A percentile compares a stretch with the other conserved stretches of the same genome.
Evolutionary conservation across 2,797 vertebrate species (phyloP).

Genomic region (Alca torda): DNA sequence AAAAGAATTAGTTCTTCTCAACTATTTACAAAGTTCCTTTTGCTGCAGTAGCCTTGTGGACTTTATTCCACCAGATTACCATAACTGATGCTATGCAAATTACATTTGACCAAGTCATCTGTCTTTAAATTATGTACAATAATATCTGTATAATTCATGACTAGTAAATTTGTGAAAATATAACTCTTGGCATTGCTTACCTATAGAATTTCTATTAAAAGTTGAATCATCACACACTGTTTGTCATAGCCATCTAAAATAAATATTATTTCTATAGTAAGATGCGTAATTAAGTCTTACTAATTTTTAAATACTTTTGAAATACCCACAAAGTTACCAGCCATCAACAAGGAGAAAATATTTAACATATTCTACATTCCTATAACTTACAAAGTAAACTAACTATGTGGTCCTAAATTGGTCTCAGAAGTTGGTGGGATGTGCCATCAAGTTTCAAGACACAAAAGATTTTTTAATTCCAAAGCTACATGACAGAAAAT

Average conservation of each 20-base stretch:
- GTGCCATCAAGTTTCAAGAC: background rate
- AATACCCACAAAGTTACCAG: background rate
- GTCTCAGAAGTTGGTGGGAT: background rate
- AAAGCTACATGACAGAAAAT: constrained; percentile 13
- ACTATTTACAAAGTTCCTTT: background rate
- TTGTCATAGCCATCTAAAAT: background rate
- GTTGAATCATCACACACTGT: background rate
- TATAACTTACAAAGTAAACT: constrained; percentile 9
- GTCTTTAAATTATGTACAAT: background rate
- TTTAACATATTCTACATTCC: background rate
- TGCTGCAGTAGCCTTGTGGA: background rate
- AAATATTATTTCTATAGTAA: background rate
- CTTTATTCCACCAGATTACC: background rate
- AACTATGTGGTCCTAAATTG: background rate
- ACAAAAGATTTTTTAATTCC: background rate
- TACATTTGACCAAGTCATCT: background rate
- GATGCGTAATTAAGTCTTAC: background rate
- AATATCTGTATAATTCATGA: background rate
- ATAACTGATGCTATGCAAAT: background rate
- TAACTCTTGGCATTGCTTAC: background rate
- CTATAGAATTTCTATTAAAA: background rate
- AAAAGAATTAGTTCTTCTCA: background rate
- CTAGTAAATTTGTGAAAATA: background rate
- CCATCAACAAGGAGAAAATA: background rate
- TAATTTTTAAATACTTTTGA: background rate